Conservation (phyloP, 2,888 invertebrate genomes). For the Anorthoa munda region DNA sequence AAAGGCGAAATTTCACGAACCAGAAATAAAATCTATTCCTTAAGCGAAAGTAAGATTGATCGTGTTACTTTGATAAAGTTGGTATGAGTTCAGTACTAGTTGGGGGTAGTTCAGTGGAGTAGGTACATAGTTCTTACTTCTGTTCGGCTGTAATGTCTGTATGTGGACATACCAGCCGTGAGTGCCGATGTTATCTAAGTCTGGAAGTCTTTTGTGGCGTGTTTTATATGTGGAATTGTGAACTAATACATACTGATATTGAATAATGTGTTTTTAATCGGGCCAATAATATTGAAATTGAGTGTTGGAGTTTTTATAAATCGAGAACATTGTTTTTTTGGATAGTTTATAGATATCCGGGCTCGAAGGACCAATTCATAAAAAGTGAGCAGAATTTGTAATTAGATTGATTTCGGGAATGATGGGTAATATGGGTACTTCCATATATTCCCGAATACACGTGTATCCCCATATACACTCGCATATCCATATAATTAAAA, state of each 20-base stretch:
- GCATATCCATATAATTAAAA: no score
- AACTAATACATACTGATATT: background rate
- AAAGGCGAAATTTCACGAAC: slow-evolving; percentile 73
- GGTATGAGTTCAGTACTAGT: slow-evolving; percentile 61
- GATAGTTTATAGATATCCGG: background rate
- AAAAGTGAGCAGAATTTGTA: background rate
- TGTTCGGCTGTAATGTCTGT: slow-evolving; percentile 21
- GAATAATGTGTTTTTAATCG: no score
- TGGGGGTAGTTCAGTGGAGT: slow-evolving; percentile 38
- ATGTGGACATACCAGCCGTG: slow-evolving; percentile 9
- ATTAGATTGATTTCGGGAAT: background rate
- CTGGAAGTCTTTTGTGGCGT: background rate
- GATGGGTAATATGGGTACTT: no score
- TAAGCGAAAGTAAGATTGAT: slow-evolving; percentile 88
- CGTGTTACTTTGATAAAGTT: slow-evolving; percentile 82
- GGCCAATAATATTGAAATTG: background rate
- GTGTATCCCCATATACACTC: no score
- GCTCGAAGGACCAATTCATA: background rate
- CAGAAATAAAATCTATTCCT: slow-evolving; percentile 81
- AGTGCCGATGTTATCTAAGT: slow-evolving; percentile 16
- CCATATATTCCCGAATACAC: no score
- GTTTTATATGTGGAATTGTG: background rate
- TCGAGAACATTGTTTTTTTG: background rate
- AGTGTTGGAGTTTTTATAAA: background rate
- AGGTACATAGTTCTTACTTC: slow-evolving; percentile 45